A percentile compares a stretch with the other conserved stretches of the same genome.
Evolutionary conservation across 2,113 vertebrate genomes (phyloP).

Genomic region (Panthera uncia): DNA sequence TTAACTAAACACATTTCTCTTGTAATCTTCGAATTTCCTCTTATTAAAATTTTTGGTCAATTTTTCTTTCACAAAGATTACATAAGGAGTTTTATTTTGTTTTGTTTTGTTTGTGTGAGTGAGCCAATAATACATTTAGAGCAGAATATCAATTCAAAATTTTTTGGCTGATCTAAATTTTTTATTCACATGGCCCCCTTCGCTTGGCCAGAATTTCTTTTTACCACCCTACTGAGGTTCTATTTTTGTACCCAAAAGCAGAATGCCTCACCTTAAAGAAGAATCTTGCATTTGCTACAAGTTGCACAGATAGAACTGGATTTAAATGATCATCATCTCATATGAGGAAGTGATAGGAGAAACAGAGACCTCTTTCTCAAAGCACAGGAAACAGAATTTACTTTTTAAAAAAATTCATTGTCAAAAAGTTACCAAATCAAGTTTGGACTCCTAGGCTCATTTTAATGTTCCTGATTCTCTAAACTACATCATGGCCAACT

Average conservation of each 20-base stretch:
- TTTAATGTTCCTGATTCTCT: not conserved
- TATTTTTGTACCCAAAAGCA: not conserved
- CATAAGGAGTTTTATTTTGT: not conserved
- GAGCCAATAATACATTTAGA: not conserved
- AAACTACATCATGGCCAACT: not conserved
- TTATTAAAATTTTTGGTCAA: not conserved
- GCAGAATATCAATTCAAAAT: not conserved
- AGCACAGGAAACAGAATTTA: not conserved
- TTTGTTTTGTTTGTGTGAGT: not conserved
- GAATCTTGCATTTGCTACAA: conserved; percentile 4
- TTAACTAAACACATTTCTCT: not conserved
- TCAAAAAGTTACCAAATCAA: not conserved
- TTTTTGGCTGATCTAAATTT: not conserved
- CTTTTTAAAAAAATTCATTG: not conserved
- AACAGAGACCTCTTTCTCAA: conserved; percentile 27
- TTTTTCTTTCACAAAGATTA: not conserved
- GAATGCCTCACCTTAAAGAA: not conserved
- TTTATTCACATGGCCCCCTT: not conserved
- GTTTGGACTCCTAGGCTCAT: not conserved
- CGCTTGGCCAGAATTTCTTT: not conserved
- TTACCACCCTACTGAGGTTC: not conserved
- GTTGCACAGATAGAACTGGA: not conserved
- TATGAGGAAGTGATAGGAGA: not conserved
- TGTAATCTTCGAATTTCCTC: not conserved
- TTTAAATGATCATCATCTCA: not conserved